Percentiles rank a stretch among this genome's conserved stretches.
Conservation (phyloP, 2,888 invertebrate species). For the Leptinotarsa haldemani region DNA sequence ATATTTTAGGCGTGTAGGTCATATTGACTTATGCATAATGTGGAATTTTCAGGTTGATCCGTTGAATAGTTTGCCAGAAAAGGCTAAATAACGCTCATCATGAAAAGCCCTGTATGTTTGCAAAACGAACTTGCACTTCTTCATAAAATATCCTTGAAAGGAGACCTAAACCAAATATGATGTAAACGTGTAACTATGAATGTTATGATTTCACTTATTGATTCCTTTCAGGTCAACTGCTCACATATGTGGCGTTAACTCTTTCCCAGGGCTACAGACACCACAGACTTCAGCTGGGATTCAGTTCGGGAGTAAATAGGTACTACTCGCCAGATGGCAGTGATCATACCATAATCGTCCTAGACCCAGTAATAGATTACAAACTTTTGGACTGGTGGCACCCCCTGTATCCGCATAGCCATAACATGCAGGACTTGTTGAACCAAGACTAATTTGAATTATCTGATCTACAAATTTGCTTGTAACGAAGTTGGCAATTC, state of each 20-base stretch:
- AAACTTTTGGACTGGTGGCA: slow-evolving; percentile 78
- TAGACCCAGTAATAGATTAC: slow-evolving; percentile 69
- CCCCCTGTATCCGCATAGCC: slow-evolving; percentile 67
- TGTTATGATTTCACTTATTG: neutral
- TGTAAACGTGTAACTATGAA: neutral
- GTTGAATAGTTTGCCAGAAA: too few relatives aligned
- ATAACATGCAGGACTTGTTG: slow-evolving; percentile 58
- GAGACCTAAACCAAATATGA: neutral
- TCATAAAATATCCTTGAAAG: too few relatives aligned
- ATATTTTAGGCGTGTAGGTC: too few relatives aligned
- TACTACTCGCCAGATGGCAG: slow-evolving; percentile 42
- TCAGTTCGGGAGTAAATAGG: slow-evolving; percentile 65
- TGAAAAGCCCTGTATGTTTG: too few relatives aligned
- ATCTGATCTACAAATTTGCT: neutral
- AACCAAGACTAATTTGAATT: slow-evolving; percentile 50
- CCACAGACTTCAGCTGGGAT: slow-evolving; percentile 69
- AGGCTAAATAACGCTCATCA: too few relatives aligned
- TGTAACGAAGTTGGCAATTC: slow-evolving; percentile 6
- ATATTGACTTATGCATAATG: too few relatives aligned
- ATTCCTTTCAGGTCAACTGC: slow-evolving; percentile 66
- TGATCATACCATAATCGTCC: slow-evolving; percentile 63
- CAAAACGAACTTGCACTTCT: too few relatives aligned
- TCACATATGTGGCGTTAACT: slow-evolving; percentile 69
- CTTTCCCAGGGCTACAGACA: slow-evolving; percentile 69
- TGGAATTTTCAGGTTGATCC: too few relatives aligned